Base-by-base conservation (phyloP, 2,888 invertebrate species). In the Psylliodes chrysocephalus region DNA sequence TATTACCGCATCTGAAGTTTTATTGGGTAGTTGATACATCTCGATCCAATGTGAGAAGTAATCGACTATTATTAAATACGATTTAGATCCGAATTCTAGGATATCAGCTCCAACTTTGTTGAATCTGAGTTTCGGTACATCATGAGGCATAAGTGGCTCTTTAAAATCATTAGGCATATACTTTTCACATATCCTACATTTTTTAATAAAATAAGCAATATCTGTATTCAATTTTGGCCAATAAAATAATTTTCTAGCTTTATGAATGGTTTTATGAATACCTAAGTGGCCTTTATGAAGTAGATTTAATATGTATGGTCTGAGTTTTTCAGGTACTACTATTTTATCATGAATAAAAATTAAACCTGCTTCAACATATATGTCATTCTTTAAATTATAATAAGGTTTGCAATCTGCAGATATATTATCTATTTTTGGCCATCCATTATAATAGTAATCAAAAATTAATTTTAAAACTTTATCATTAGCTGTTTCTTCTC, bases 31-130 rank as follows among this genome's bases (percentile, higher is more conserved):
- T n/a, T n/a, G n/a, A n/a, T n/a, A n/a, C 44, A 64, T 15, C 6
- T 71, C 67, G 38, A 72, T 54, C 72, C 71, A 73, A 30, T 71
- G 69, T 6, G 71, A 71, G 47, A 70, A 71, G 46, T 72, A 44
- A 61, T 74, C 71, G 33, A 69, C 54, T 8, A 68, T 4, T 10
- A 70, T 64, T 51, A 71, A 55, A 52, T 71, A 72, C 19, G 44
- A 10, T n/a, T 44, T 66, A 4, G 15, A 1, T n/a, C 60, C 64
- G 53, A 61, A 66, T 64, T 69, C 66, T 49, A 70, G 51, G 49
- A 70, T 71, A 60, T 72, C 67, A 8, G 59, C 54, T 33, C 53
- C 70, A 22, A 69, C 38, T 67, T 71, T 70, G 17, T 70, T 70
- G 44, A 63, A 73, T 57, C 65, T 64, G 5, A 69, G 25, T 59